These are phyloP conservation scores for Lagria hirta DNA, from an alignment of 2,888 invertebrate species.

Conservation along the genomic window DNA sequence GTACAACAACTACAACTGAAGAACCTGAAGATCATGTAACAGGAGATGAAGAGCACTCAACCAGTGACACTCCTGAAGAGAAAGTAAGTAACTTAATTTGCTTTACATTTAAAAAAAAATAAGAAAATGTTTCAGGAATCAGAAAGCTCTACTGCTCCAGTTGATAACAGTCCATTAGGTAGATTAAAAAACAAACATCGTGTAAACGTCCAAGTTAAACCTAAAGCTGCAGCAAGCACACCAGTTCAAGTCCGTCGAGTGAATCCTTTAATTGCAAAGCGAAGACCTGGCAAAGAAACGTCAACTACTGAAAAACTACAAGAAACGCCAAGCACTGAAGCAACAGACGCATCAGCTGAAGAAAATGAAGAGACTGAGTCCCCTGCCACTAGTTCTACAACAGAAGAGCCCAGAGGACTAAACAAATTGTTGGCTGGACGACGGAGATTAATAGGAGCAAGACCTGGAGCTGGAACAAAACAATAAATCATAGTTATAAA, in stretches of 20 bases:
- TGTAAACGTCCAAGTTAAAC: slow-evolving; percentile 57
- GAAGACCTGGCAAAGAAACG: slow-evolving; percentile 52
- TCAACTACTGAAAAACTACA: slow-evolving; percentile 44
- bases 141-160: slow-evolving; percentile 43
- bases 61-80: slow-evolving; percentile 37
- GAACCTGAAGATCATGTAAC: slow-evolving; percentile 50
- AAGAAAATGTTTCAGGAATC: slow-evolving; percentile 31
- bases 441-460: slow-evolving; percentile 64
- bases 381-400: slow-evolving; percentile 42
- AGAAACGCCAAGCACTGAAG: slow-evolving; percentile 36
- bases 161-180: slow-evolving; percentile 49
- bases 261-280: slow-evolving; percentile 60
- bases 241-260: slow-evolving; percentile 59
- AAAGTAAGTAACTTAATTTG: slow-evolving; percentile 36
- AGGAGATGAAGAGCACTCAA: slow-evolving; percentile 47
- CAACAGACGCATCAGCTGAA: slow-evolving; percentile 35
- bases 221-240: slow-evolving; percentile 56
- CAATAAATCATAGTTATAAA: background rate
- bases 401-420: slow-evolving; percentile 62
- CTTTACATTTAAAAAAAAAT: slow-evolving; percentile 3
- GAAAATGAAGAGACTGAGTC: slow-evolving; percentile 39
- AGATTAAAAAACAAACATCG: slow-evolving; percentile 53
- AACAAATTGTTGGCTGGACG: slow-evolving; percentile 70
- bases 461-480: slow-evolving; percentile 57
- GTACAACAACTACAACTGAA: slow-evolving; percentile 52